Conservation (phyloP, 2,888 invertebrate species). For the Aporophyla nigra region DNA sequence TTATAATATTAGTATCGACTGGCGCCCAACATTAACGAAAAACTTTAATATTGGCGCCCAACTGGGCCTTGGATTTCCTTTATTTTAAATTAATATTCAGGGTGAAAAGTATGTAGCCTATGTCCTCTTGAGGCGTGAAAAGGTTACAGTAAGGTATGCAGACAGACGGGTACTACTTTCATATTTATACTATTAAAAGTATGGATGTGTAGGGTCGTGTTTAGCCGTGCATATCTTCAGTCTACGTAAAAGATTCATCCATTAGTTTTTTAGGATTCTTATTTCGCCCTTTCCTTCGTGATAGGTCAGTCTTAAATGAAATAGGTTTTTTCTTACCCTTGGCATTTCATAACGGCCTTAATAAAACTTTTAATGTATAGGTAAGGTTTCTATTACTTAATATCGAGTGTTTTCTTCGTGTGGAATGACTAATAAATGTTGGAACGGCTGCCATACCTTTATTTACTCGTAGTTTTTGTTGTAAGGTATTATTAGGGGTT, state of each 20-base stretch:
- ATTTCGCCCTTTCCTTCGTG: slow-evolving; percentile 26
- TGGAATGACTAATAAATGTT: slow-evolving; percentile 7
- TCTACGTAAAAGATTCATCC: background rate
- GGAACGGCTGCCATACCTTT: background rate
- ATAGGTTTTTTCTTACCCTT: slow-evolving; percentile 10
- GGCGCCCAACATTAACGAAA: no score
- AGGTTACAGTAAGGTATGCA: no score
- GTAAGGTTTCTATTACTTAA: slow-evolving; percentile 31
- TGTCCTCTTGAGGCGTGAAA: no score
- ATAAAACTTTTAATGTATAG: slow-evolving; percentile 11
- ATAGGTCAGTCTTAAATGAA: slow-evolving; percentile 25
- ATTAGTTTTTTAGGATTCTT: background rate
- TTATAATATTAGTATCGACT: background rate
- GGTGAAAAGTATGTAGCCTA: no score
- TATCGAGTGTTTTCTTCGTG: slow-evolving; percentile 19
- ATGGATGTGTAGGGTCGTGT: background rate
- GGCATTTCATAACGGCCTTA: slow-evolving; percentile 24
- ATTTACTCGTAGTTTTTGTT: slow-evolving; percentile 11
- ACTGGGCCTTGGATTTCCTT: no score
- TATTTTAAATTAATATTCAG: no score
- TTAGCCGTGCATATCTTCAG: slow-evolving; percentile 9
- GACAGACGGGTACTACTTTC: no score
- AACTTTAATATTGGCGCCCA: no score
- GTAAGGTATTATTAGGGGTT: background rate
- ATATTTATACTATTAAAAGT: background rate